Evolutionary conservation across 2,797 vertebrate species (phyloP).

Genomic region (Delichon dasypus): DNA sequence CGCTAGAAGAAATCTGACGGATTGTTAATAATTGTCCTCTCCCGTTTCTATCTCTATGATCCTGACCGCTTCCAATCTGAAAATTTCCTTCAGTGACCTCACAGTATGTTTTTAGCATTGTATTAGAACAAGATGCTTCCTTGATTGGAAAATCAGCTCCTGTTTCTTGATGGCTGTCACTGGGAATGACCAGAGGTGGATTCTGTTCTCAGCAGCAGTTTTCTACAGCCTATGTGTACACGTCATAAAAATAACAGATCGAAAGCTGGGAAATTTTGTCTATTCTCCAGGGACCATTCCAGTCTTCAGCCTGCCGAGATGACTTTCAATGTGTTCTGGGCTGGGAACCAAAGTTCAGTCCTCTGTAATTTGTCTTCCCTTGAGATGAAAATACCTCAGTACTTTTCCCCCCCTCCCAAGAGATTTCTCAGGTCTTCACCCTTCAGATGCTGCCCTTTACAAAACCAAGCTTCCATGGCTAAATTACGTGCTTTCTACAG

Average conservation of each 20-base stretch:
- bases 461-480: not conserved
- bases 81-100: not conserved
- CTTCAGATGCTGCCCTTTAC: not conserved
- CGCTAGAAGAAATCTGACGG: not conserved
- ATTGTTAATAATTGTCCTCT: not conserved
- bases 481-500: not conserved
- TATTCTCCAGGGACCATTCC: not conserved
- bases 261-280: not conserved
- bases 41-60: not conserved
- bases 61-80: not conserved
- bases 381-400: not conserved
- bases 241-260: not conserved
- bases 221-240: not conserved
- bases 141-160: not conserved
- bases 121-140: not conserved
- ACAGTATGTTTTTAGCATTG: not conserved
- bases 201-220: not conserved
- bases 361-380: not conserved
- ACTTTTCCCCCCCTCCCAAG: not conserved
- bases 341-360: not conserved
- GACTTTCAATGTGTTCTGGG: not conserved
- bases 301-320: not conserved
- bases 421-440: not conserved
- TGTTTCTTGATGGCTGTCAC: not conserved
- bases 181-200: not conserved